Percentiles rank a stretch among this genome's conserved stretches.
Conservation (phyloP, 1,140 invertebrate genomes). For the Metaphire vulgaris region DNA sequence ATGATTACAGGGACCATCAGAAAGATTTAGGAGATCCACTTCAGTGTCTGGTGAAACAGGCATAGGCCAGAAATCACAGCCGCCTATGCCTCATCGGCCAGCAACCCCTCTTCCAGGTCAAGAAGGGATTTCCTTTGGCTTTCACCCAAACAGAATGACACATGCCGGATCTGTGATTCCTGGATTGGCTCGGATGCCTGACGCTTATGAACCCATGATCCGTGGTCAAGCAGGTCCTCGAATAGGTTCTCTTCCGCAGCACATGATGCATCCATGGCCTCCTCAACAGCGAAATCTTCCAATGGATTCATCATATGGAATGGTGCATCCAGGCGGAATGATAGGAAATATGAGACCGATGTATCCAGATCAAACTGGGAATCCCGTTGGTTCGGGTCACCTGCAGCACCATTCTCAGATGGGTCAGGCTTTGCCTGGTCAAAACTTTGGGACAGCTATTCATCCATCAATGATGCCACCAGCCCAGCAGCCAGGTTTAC, state of each 20-base stretch:
- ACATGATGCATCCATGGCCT: neutral
- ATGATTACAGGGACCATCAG: neutral
- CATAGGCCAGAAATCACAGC: neutral
- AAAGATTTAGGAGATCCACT: neutral
- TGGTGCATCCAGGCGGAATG: neutral
- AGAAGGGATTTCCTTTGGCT: neutral
- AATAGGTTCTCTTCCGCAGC: neutral
- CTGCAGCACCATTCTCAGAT: conserved; percentile 3
- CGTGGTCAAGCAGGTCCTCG: neutral
- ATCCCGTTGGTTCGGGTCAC: neutral
- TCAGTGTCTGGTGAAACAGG: neutral
- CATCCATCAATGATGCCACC: neutral
- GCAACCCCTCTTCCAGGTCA: neutral
- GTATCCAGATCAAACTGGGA: neutral
- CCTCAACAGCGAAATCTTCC: neutral
- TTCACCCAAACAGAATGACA: neutral
- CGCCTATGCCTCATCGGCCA: neutral
- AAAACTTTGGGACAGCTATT: neutral
- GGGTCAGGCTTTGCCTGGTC: neutral
- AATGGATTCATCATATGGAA: neutral
- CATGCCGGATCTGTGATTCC: too few relatives aligned
- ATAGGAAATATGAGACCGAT: neutral
- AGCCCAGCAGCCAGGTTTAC: neutral
- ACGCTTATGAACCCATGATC: neutral
- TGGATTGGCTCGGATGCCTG: neutral